A percentile compares a stretch with the other conserved stretches of the same genome.
Conservation (phyloP, 1,140 invertebrate genomes). For the Odontomachus brunneus region DNA sequence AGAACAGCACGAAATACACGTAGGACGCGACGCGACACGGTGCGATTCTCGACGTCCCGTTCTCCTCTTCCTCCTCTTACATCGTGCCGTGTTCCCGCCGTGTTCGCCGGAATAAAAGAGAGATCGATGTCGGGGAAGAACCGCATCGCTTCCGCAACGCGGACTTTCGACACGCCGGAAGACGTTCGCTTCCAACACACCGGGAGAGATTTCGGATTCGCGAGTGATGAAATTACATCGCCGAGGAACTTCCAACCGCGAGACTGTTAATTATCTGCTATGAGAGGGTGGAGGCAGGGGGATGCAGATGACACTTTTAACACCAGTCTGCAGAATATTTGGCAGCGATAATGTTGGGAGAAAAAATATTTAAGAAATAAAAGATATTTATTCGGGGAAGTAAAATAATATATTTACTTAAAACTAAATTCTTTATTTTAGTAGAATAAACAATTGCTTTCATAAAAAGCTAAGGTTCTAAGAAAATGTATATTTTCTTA, state of each 20-base stretch:
- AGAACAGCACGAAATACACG: constrained; percentile 25
- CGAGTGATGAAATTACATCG: neutral
- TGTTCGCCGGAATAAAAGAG: neutral
- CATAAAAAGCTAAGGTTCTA: no score
- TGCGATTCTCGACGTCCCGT: neutral
- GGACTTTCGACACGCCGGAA: neutral
- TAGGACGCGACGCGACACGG: neutral
- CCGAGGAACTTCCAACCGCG: neutral
- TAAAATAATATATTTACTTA: no score
- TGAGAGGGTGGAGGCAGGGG: neutral
- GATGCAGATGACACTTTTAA: constrained; percentile 22
- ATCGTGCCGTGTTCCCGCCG: no score
- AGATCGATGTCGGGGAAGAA: constrained; percentile 30
- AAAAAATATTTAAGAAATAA: no score
- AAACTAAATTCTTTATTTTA: no score
- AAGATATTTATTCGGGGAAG: no score
- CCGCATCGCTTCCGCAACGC: neutral
- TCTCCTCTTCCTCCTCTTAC: neutral
- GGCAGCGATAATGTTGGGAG: constrained; percentile 18
- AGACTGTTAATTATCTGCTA: constrained; percentile 41
- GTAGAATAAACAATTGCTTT: no score
- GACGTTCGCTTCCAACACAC: constrained; percentile 1
- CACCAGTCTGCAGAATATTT: constrained; percentile 6
- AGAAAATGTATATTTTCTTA: no score
- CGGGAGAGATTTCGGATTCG: neutral